Evolutionary conservation across 2,113 vertebrate species (phyloP).

Genomic region (Bambusicola thoracicus): DNA sequence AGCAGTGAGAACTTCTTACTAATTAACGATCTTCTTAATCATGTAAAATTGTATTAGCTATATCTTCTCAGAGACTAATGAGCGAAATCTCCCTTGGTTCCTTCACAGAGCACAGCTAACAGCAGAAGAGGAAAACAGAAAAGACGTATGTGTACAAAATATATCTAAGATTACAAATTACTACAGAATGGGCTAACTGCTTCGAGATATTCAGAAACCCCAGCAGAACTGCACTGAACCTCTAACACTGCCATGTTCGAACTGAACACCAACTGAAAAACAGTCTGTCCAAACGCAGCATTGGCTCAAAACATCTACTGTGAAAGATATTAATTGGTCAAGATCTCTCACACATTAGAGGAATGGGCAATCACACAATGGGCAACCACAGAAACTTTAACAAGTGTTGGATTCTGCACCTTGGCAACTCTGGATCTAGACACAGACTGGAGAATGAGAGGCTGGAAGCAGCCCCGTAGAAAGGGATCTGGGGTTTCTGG

Average conservation of each 20-base stretch:
- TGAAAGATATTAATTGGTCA: not conserved
- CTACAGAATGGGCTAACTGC: not conserved
- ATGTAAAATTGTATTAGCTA: not conserved
- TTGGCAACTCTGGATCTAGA: no score
- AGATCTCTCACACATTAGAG: no score
- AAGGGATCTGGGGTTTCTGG: no score
- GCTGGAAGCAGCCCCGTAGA: no score
- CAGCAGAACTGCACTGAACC: not conserved
- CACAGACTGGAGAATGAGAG: no score
- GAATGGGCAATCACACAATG: no score
- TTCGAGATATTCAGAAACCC: not conserved
- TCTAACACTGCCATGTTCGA: not conserved
- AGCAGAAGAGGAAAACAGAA: not conserved
- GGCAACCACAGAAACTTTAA: no score
- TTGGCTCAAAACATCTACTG: not conserved
- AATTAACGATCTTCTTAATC: not conserved
- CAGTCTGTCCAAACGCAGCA: not conserved
- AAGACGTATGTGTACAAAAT: not conserved
- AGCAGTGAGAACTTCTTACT: not conserved
- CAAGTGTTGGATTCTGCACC: no score
- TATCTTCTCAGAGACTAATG: not conserved
- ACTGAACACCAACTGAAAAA: not conserved
- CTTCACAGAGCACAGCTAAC: not conserved
- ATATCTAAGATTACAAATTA: not conserved
- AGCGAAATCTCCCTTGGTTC: not conserved